Conservation (phyloP, 2,888 invertebrate genomes). For the Temnothorax ravouxi region DNA sequence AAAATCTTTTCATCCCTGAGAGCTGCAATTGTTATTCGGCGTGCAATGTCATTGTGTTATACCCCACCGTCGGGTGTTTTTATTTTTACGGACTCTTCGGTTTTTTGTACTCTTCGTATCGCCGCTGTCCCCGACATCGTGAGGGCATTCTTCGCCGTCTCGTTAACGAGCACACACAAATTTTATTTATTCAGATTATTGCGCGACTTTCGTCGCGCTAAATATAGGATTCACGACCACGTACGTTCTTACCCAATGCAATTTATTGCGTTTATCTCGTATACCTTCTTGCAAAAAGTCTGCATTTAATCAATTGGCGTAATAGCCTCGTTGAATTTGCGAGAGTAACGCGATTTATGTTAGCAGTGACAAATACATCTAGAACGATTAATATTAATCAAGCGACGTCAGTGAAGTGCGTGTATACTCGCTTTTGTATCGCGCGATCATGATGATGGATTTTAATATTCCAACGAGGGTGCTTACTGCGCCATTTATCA, state of each 20-base stretch:
- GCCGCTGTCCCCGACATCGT: background rate
- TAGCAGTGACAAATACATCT: constrained; percentile 50
- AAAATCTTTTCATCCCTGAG: constrained; percentile 22
- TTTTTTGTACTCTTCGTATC: background rate
- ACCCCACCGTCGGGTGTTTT: constrained; percentile 24
- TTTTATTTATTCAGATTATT: constrained; percentile 34
- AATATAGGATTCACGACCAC: background rate
- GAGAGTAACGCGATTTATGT: constrained; percentile 37
- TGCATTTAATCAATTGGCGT: constrained; percentile 27
- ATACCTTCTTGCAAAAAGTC: constrained; percentile 7
- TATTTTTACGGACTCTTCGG: constrained; percentile 2
- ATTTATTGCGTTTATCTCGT: constrained; percentile 16
- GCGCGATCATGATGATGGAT: constrained; percentile 48
- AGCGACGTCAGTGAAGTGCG: constrained; percentile 37
- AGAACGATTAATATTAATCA: constrained; percentile 54
- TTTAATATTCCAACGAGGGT: constrained; percentile 54
- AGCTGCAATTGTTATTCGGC: constrained; percentile 12
- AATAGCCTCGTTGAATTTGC: constrained; percentile 35
- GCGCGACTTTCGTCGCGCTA: background rate
- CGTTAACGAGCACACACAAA: constrained; percentile 25
- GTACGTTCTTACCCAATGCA: background rate
- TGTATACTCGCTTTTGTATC: constrained; percentile 20
- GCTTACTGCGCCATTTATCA: constrained; percentile 45
- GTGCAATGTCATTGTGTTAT: constrained; percentile 23
- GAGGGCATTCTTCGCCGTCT: constrained; percentile 5